These are phyloP conservation scores for Brienomyrus longianalis DNA, from an alignment of 2,113 vertebrate species.

Conservation along the genomic window DNA sequence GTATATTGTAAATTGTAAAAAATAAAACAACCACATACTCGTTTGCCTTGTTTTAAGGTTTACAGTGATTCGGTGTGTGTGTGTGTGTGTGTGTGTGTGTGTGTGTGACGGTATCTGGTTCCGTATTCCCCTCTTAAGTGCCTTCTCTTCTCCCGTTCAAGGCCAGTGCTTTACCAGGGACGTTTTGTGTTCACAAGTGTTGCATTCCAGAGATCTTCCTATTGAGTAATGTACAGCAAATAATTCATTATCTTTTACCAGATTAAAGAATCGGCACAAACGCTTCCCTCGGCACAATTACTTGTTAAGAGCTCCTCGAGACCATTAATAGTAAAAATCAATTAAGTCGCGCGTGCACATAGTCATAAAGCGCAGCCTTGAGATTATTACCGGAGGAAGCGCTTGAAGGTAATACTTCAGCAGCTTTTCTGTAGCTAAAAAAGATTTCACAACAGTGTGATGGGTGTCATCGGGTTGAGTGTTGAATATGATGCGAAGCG, in stretches of 20 bases:
- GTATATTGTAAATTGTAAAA: neutral
- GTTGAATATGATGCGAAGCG: neutral
- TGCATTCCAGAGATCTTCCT: constrained; percentile 1
- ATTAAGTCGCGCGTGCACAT: neutral
- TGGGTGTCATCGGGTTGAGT: constrained; percentile 11
- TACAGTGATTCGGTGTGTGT: neutral
- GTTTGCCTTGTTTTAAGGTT: too few relatives aligned
- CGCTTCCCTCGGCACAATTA: neutral
- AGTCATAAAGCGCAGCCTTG: constrained; percentile 16
- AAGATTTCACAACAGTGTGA: neutral
- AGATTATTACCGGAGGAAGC: neutral
- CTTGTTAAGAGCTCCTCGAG: constrained; percentile 4
- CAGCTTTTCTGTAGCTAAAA: neutral
- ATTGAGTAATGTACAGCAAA: neutral
- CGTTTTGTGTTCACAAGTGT: constrained; percentile 13
- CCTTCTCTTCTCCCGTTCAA: neutral
- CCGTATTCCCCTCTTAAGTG: neutral
- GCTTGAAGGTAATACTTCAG: neutral
- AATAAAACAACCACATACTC: too few relatives aligned
- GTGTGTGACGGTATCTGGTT: neutral
- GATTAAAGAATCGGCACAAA: constrained; percentile 13
- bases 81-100: neutral
- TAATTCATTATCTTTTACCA: constrained; percentile 17
- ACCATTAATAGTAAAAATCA: constrained; percentile 24
- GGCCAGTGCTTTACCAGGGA: neutral